Evolutionary conservation across 2,113 vertebrate species (phyloP).

Genomic region (Eulemur rufifrons): DNA sequence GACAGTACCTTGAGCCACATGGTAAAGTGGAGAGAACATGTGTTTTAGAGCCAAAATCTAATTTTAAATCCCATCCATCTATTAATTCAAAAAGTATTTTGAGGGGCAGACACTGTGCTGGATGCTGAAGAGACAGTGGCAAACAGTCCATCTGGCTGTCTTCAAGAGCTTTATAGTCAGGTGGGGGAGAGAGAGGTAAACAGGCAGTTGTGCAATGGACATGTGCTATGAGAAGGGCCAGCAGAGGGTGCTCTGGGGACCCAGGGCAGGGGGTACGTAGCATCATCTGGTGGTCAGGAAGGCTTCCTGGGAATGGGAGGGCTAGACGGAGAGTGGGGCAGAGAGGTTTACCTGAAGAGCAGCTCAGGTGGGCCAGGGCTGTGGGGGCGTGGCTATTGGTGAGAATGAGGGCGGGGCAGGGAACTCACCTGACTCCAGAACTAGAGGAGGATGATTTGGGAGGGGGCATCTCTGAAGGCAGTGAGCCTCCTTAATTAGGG

Average conservation of each 20-base stretch:
- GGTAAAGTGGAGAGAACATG: background rate
- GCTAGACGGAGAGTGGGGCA: accelerated
- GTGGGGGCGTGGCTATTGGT: background rate
- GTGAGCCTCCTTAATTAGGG: background rate
- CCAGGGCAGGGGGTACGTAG: background rate
- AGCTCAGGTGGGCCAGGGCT: background rate
- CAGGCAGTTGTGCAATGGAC: too few relatives aligned
- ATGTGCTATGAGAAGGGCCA: background rate
- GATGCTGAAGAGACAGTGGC: background rate
- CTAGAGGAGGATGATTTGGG: background rate
- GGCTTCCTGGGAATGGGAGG: background rate
- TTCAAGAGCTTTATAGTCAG: background rate
- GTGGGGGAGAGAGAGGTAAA: too few relatives aligned
- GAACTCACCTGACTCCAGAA: background rate
- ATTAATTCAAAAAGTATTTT: background rate
- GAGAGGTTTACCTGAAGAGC: too few relatives aligned
- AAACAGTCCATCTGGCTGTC: accelerated
- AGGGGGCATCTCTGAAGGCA: background rate
- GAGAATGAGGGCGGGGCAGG: background rate
- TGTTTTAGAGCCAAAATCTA: background rate
- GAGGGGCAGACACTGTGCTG: accelerated
- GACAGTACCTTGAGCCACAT: background rate
- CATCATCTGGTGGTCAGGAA: background rate
- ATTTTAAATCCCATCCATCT: background rate
- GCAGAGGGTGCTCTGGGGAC: background rate